Conservation (phyloP, 2,113 vertebrate species). For the Epinephelus lanceolatus region DNA sequence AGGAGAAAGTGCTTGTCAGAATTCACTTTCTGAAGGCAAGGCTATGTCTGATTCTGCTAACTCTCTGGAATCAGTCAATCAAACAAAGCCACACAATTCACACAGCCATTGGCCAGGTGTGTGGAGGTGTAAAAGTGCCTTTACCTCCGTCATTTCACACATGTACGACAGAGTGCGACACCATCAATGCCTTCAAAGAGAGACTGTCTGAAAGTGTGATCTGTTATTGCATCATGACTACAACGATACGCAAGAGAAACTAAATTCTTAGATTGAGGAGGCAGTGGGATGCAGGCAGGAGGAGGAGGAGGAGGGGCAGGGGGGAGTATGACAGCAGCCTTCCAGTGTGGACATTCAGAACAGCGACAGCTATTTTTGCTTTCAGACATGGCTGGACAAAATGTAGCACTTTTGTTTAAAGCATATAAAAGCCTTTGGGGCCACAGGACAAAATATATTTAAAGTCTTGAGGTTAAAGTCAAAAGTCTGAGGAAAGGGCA, state of each 20-base stretch:
- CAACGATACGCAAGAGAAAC: background rate
- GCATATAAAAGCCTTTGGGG: background rate
- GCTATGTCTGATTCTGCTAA: background rate
- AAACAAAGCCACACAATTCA: background rate
- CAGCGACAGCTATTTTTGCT: background rate
- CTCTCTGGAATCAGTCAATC: background rate
- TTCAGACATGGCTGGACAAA: background rate
- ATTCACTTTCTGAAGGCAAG: background rate
- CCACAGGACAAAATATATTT: background rate
- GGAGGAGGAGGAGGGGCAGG: background rate
- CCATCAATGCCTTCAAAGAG: background rate
- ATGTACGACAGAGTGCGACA: background rate
- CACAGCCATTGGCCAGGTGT: background rate
- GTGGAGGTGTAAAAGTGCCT: background rate
- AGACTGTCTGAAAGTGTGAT: background rate
- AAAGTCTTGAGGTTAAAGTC: background rate
- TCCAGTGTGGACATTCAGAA: background rate
- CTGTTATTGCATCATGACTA: background rate
- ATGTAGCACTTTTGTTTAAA: background rate
- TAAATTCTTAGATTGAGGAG: background rate
- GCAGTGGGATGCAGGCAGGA: background rate
- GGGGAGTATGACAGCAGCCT: too few species aligned
- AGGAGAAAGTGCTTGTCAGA: background rate
- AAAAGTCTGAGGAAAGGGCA: background rate
- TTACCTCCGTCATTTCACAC: background rate